Base-by-base conservation (phyloP, 2,797 vertebrate genomes). In the Triplophysa yarkandensis region DNA sequence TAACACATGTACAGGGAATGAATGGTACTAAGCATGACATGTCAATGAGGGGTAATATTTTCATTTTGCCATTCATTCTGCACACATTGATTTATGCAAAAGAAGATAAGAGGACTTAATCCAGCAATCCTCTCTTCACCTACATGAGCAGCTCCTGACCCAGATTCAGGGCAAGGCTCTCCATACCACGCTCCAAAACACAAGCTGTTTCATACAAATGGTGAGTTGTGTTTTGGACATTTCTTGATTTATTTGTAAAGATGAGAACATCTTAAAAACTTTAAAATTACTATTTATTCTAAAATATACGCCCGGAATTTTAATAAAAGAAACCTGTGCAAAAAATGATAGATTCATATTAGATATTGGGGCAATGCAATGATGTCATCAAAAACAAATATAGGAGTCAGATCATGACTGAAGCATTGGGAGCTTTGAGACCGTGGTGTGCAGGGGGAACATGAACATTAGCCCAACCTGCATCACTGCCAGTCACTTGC, bases 401-500 rank as follows among this genome's bases (percentile, higher is more conserved):
- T 68, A 68, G 68, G 60, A 11, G 57, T 71, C 54, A 71, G 64
- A 63, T 39, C 23, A 44, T 65, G 43, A 27, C 11, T 14, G 54
- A 68, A 25, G 65, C 27, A 23, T 71, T 16, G 14, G 81, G 89
- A 91, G 90, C 71, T 92, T 78, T 95, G 94, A 95, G 91, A 89
- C 93, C 82, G 83, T 84, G 92, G 81, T 89, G 86, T 75, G 92
- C 86, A 95, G 91, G 91, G 91, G 88, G 86, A 90, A 84, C 81
- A 19, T 17, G 76, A 81, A 83, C 83, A 36, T 86, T 87, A 92
- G 87, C 91, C 86, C 92, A 89, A 87, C 89, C 93, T 93, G 90
- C 92, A 86, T 78, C 86, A 85, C 91, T 91, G 74, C 85, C 89
- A 89, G 93, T 91, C 94, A 96, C 94, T 95, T 86, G 90, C 44